A percentile compares a stretch with the other conserved stretches of the same genome.
Conservation (phyloP, 1,140 invertebrate genomes). For the Aphelenchoides fujianensis region DNA sequence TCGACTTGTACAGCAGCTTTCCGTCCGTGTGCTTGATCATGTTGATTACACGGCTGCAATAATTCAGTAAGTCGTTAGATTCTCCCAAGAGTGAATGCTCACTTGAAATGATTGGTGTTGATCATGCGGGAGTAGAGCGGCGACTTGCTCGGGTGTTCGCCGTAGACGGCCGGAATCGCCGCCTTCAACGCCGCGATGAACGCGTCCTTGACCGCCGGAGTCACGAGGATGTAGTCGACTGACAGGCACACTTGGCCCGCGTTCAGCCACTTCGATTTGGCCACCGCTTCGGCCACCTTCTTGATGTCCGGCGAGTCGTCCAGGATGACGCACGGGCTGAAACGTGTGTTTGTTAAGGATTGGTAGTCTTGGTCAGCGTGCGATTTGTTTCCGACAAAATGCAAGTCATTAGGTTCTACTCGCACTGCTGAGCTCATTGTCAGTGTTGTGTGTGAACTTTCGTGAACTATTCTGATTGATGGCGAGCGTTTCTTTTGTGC, state of each 20-base stretch:
- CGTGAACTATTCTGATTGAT: no score
- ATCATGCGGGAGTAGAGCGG: conserved; percentile 81
- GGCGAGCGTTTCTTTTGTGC: no score
- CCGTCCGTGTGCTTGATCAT: conserved; percentile 42
- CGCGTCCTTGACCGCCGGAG: conserved; percentile 51
- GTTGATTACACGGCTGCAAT: conserved; percentile 41
- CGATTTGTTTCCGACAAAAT: not conserved
- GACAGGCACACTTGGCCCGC: conserved; percentile 77
- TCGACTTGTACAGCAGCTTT: conserved; percentile 19
- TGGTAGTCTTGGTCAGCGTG: not conserved
- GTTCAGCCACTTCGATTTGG: conserved; percentile 92
- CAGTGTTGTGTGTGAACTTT: no score
- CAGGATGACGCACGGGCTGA: conserved; percentile 35
- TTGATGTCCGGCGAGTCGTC: conserved; percentile 48
- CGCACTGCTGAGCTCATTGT: no score
- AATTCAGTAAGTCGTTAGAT: not conserved
- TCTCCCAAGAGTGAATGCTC: conserved; percentile 56
- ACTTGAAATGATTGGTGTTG: conserved; percentile 72
- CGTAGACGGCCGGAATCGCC: conserved; percentile 79
- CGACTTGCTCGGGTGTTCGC: conserved; percentile 74
- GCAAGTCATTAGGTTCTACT: no score
- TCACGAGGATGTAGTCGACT: conserved; percentile 31
- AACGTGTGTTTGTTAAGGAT: conserved; percentile 63
- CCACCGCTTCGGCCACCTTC: conserved; percentile 68
- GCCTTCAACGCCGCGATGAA: conserved; percentile 66